Percentiles rank a stretch among this genome's conserved stretches.
phyloP scores from a whole-genome alignment of 2,888 invertebrate species.

The Acrocera orbiculus region DNA sequence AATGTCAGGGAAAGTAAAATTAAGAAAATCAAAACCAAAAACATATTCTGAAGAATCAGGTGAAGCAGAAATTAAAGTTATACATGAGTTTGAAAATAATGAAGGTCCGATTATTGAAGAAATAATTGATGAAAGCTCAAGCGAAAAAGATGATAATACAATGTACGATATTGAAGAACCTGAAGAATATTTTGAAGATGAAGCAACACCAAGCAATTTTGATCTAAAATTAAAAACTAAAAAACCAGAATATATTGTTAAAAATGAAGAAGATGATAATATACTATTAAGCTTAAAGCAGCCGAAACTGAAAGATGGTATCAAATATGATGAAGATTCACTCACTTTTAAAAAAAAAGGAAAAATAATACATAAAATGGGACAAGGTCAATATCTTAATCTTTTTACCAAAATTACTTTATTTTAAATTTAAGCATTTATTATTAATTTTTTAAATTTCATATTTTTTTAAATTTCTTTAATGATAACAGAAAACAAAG shows the following conservation, averaged over 20 bases:
- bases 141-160: constrained; percentile 34
- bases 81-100: constrained; percentile 41
- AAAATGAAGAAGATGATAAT: constrained; percentile 39
- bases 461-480: constrained; percentile 20
- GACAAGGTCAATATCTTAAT: constrained; percentile 39
- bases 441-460: constrained; percentile 10
- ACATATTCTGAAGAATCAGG: constrained; percentile 62
- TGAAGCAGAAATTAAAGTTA: constrained; percentile 54
- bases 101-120: constrained; percentile 41
- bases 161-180: constrained; percentile 35
- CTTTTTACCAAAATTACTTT: background rate
- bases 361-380: constrained; percentile 49
- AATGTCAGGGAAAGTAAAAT: constrained; percentile 64
- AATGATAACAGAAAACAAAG: constrained; percentile 30
- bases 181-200: constrained; percentile 37
- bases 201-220: constrained; percentile 34
- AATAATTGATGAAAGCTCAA: constrained; percentile 39
- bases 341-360: constrained; percentile 52
- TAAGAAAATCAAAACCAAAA: constrained; percentile 53
- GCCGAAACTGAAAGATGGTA: constrained; percentile 32
- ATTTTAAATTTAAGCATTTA: constrained; percentile 1
- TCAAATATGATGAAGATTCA: constrained; percentile 43
- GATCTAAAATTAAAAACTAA: constrained; percentile 31
- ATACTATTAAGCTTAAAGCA: constrained; percentile 36
- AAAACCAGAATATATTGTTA: constrained; percentile 36